Evolutionary conservation across 2,797 vertebrate species (phyloP), one percentile per base, ranked within the genome.

Genomic region (Vultur gryphus): DNA sequence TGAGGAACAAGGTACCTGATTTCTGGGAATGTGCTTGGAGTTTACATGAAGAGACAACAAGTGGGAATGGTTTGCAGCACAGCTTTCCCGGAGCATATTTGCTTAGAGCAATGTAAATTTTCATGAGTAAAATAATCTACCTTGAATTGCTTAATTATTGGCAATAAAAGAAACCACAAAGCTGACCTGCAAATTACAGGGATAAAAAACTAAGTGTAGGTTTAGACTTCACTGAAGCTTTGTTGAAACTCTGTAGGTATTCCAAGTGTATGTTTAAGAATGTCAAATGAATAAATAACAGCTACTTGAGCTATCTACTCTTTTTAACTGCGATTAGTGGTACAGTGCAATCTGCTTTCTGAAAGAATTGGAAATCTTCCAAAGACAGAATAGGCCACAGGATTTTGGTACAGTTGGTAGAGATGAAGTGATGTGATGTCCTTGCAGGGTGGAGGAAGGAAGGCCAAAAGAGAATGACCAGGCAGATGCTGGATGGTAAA

Each of bases 271-370:
- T 97, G 90, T 90, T 96, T 97, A 96, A 97, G 82, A 81, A 71
- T 94, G 89, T 92, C 96, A 93, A 54, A 91, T 89, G 57, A 80
- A 95, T 97, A 96, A 97, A 95, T 97, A 95, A 91, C 92, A 96
- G 89, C 76, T 92, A 69, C 78, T 92, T 61, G 81, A 94, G 72
- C 84, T 91, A 76, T 91, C 81, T 87, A 71, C 37, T 91, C 75
- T 58, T 90, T 94, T 92, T 91, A 92, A 93, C 92, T 92, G 65
- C 87, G 96, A 92, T 97, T 97, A 96, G 76, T 91, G 61, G 75
- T 96, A 55, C 81, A 62, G 84, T 93, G 79, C 90, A 95, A 44
- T 97, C 90, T 93, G 57, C 72, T 89, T 89, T 89, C 72, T 94
- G 82, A 81, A 96, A 65, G 54, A 59, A 6, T 11, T 96, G 96